Conservation (phyloP, 2,113 vertebrate species). For the Cyprinodon brontotheroides region DNA sequence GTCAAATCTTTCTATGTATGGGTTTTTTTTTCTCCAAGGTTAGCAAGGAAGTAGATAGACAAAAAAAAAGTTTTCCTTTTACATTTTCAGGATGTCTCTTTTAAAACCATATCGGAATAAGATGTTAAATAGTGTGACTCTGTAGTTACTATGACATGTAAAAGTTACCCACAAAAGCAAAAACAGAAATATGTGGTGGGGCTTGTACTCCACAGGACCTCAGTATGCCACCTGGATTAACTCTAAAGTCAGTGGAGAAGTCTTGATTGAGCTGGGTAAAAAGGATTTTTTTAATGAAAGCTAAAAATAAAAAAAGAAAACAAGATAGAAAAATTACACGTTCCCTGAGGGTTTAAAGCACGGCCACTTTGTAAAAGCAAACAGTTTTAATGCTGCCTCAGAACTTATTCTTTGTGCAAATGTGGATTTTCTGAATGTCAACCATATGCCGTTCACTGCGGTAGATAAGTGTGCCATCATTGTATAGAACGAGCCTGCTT, state of each 20-base stretch:
- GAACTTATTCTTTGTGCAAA: conserved; percentile 17
- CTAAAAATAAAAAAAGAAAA: conserved; percentile 37
- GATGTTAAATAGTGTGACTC: too few relatives aligned
- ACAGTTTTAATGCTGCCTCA: background rate
- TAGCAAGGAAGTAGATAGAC: too few relatives aligned
- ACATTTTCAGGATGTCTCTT: too few relatives aligned
- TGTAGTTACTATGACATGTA: too few relatives aligned
- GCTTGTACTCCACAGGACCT: background rate
- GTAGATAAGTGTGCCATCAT: background rate
- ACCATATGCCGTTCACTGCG: background rate
- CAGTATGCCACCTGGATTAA: background rate
- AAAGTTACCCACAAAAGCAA: too few relatives aligned
- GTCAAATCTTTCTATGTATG: too few relatives aligned
- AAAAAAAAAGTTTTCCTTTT: background rate
- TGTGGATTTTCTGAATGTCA: background rate
- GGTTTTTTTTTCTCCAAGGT: too few relatives aligned
- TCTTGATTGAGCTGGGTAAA: too few relatives aligned
- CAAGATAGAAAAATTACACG: conserved; percentile 45
- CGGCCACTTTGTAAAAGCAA: conserved; percentile 24
- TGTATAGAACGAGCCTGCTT: background rate
- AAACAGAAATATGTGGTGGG: background rate
- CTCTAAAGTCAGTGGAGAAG: background rate
- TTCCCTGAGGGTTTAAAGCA: conserved; percentile 43
- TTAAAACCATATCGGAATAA: too few relatives aligned
- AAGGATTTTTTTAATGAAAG: conserved; percentile 5